Percentiles rank a stretch among this genome's conserved stretches.
phyloP scores from a whole-genome alignment of 2,113 vertebrate species.

The Xenus cinereus region DNA sequence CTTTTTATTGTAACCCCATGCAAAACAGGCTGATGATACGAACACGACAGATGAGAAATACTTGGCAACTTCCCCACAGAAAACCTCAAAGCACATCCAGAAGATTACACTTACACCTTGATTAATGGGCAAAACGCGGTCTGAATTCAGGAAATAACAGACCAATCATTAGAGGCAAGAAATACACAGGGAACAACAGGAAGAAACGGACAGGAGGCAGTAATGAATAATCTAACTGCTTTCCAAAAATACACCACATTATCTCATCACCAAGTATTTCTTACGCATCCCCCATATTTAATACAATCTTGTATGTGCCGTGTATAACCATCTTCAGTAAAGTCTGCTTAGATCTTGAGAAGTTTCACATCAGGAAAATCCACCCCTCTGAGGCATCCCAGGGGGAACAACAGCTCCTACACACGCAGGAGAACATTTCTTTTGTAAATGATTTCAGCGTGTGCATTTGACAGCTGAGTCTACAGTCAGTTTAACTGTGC shows the following conservation, averaged over 20 bases:
- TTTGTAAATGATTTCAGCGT: background rate
- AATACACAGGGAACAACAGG: background rate
- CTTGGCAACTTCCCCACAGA: background rate
- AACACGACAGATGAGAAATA: background rate
- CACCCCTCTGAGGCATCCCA: background rate
- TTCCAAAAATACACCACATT: slow-evolving; percentile 11
- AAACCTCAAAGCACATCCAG: fast-evolving
- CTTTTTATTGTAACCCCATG: background rate
- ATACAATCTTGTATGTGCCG: background rate
- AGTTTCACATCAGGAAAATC: background rate
- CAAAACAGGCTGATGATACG: background rate
- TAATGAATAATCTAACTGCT: background rate
- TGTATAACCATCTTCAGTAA: background rate
- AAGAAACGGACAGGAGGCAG: background rate
- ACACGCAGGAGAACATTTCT: background rate
- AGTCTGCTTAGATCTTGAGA: background rate
- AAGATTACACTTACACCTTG: background rate
- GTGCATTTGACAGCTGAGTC: background rate
- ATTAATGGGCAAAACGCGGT: fast-evolving
- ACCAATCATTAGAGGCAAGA: background rate
- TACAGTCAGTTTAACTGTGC: background rate
- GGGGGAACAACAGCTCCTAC: background rate
- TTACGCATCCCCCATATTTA: background rate
- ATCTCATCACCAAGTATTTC: background rate
- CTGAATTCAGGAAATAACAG: background rate